Base-by-base conservation (phyloP, 2,113 vertebrate species). In the Scomber japonicus region DNA sequence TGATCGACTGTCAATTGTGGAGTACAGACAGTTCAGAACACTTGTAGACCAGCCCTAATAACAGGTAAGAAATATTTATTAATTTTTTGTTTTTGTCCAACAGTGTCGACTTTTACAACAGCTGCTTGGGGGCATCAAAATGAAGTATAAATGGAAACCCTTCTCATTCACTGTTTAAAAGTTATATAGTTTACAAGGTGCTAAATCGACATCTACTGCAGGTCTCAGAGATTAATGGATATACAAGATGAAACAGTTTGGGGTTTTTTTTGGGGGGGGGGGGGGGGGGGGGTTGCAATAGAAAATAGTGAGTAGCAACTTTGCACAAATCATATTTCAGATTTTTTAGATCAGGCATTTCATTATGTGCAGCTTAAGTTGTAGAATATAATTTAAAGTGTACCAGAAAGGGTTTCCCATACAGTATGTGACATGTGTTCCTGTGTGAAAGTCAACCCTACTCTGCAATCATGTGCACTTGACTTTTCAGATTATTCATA, bases 51-150 rank as follows among this genome's bases (percentile, higher is more conserved):
- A 12, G 1, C 48, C 9, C 24, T 27, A 27, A 27, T 10, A 59
- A 80, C 61, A 89, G 92, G 94, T 94, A 88, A 86, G 93, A 87
- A 11, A 66, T 19, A 10, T 31, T 44, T 24, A 11, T 15, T 0
- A 0, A n/a, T 62, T 68, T 9, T 50, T 21, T 21, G 12, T 17
- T 61, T 35, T 35, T 21, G 21, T 35, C 7, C 7, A 27, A 61
- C 17, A 27, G 24, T 7, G 1, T 3, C 10, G 3, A 64, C 14
- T 51, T 53, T 40, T 40, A 40, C 6, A 40, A 40, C 35, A 9
- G 75, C 48, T 61, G 65, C 3, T 17, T 13, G 30, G 19, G 35
- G 35, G 35, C 35, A 40, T 40, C 7, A 40, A 7, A 9, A 40
- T 2, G 35, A 40, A 27, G 11, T 55, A 35, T 48, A 11, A 30